Evolutionary conservation across 2,888 invertebrate genomes (phyloP), one percentile per base, ranked within the genome.

Genomic region (Netelia melanura): DNA sequence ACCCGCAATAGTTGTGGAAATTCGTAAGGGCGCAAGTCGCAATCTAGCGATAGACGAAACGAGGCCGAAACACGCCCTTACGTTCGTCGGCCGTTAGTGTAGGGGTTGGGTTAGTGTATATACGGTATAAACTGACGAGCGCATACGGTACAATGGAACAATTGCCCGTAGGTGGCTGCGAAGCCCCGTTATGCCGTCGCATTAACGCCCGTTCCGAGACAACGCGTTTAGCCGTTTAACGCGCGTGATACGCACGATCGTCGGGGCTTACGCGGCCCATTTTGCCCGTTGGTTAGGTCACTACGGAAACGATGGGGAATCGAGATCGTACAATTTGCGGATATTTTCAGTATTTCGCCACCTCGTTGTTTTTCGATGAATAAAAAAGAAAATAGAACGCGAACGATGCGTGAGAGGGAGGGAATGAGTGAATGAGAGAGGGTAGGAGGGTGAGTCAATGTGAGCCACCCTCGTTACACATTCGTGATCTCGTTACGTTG

Each of bases 401-500:
- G 58, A 23, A 30, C 3, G 3, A 30, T 30, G 30, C 30, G 21
- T 5, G 14, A 54, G 17, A 54, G 17, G 54, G 21, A 70, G 11
- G 30, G 21, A 17, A 25, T 38, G 56, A n/a, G 58, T 21, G 17
- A 61, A 3, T 17, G 25, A 21, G 70, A 44, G 52, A 44, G 38
- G 52, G 52, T 14, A n/a, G n/a, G 17, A 56, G 21, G 58, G 21
- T 21, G 58, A 58, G 23, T 48, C 64, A 43, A n/a, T 21, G 64
- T 44, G 68, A 48, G 64, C 43, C 61, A 30, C n/a, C 43, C 72
- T 64, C 52, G 30, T 74, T 44, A 52, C 21, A 70, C 77, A 56
- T 62, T 79, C 79, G 72, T 56, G 61, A 48, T 77, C 62, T 67
- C 72, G 77, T 74, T 68, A 56, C 77, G 76, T 68, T 76, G 30